phyloP scores from a whole-genome alignment of 2,113 vertebrate genomes.

The Saguinus midas region DNA sequence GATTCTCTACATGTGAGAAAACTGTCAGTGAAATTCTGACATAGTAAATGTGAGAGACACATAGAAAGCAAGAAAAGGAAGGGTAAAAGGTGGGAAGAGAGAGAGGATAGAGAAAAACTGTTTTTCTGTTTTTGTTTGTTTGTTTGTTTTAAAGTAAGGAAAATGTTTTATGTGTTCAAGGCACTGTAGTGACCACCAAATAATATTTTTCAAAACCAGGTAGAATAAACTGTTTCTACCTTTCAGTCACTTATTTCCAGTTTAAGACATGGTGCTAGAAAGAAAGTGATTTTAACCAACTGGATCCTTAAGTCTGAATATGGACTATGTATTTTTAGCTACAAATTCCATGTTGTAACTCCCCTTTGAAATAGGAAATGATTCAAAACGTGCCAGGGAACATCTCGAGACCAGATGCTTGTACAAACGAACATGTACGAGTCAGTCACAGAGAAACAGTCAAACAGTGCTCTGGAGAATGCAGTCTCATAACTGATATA shows the following conservation, averaged over 20 bases:
- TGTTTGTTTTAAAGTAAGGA: background rate
- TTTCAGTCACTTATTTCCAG: constrained; percentile 36
- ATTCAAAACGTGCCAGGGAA: constrained; percentile 33
- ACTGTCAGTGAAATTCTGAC: background rate
- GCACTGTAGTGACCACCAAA: background rate
- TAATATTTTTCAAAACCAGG: background rate
- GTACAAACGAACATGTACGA: background rate
- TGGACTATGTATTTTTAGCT: background rate
- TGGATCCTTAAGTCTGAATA: constrained; percentile 35
- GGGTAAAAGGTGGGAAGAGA: background rate
- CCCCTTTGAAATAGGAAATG: background rate
- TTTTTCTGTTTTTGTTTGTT: background rate
- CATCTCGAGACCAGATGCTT: background rate
- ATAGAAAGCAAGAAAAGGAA: background rate
- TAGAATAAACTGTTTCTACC: accelerated
- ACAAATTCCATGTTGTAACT: constrained; percentile 39
- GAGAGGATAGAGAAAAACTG: background rate
- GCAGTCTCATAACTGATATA: accelerated
- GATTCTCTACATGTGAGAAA: background rate
- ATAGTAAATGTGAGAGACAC: background rate
- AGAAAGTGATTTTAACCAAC: constrained; percentile 13
- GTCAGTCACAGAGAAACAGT: background rate
- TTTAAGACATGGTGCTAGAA: background rate
- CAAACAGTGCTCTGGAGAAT: background rate
- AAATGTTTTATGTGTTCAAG: background rate